Evolutionary conservation across 2,113 vertebrate genomes (phyloP).

Genomic region (Clarias macrocephalus): DNA sequence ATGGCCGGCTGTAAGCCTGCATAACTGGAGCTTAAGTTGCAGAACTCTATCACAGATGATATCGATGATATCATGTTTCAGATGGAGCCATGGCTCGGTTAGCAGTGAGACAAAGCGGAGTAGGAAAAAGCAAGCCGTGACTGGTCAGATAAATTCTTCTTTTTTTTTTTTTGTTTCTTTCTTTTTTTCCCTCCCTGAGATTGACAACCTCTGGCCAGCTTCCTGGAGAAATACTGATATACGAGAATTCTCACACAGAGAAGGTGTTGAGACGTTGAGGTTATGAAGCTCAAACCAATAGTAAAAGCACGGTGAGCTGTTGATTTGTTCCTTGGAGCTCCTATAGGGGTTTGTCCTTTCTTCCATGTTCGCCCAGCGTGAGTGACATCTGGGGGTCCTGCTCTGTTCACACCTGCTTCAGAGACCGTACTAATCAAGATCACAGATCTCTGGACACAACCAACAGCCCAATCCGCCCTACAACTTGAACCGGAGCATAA

Average conservation of each 20-base stretch:
- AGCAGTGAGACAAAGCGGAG: constrained; percentile 47
- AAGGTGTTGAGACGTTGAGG: constrained; percentile 69
- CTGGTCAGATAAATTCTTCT: constrained; percentile 70
- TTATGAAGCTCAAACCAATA: constrained; percentile 65
- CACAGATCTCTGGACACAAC: constrained; percentile 44
- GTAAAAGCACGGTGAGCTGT: constrained; percentile 18
- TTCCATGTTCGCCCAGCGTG: constrained; percentile 24
- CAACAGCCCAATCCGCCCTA: not conserved
- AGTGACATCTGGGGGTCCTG: constrained; percentile 52
- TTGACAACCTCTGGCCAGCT: constrained; percentile 74
- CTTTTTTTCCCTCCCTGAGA: constrained; percentile 43
- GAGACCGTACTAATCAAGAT: constrained; percentile 51
- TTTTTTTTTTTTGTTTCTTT: constrained; percentile 29
- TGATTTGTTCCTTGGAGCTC: constrained; percentile 59
- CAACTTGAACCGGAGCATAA: constrained; percentile 1
- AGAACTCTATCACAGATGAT: constrained; percentile 59
- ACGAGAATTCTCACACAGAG: constrained; percentile 64
- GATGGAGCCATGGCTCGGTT: constrained; percentile 64
- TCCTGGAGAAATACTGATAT: constrained; percentile 64
- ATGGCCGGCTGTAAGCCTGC: not conserved
- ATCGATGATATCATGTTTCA: constrained; percentile 75
- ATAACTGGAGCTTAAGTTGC: not conserved
- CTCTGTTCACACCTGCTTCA: constrained; percentile 55
- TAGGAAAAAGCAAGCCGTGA: constrained; percentile 49
- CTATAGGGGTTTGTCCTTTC: constrained; percentile 50